Evolutionary conservation across 2,797 vertebrate genomes (phyloP).

Genomic region (Hipposideros larvatus): DNA sequence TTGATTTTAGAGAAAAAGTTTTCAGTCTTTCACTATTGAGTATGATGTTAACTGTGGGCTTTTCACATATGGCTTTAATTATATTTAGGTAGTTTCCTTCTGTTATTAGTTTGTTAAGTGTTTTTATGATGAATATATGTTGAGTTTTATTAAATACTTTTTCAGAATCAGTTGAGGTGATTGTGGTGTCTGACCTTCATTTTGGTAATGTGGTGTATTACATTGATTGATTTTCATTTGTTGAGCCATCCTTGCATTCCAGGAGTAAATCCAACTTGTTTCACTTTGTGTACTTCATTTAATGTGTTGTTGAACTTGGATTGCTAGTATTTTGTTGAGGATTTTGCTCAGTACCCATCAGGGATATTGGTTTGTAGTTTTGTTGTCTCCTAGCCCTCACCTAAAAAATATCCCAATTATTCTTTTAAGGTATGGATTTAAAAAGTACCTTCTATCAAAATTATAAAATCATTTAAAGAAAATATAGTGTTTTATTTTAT

Average conservation of each 20-base stretch:
- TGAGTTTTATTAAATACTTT: not conserved
- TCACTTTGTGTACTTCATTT: not conserved
- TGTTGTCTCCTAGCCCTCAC: not conserved
- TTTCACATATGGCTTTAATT: not conserved
- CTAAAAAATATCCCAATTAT: not conserved
- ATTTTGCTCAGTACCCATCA: not conserved
- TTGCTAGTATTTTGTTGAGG: slow-evolving; percentile 7
- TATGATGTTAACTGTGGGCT: not conserved
- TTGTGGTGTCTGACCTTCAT: not conserved
- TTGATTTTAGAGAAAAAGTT: not conserved
- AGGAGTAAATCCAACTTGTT: not conserved
- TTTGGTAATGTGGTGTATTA: not conserved
- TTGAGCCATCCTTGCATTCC: not conserved
- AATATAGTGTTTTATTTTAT: not conserved
- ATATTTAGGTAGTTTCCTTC: not conserved
- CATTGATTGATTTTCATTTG: not conserved
- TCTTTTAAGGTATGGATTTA: not conserved
- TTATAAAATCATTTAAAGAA: not conserved
- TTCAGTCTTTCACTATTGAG: not conserved
- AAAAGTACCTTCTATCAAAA: not conserved
- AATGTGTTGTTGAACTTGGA: not conserved
- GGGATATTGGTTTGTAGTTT: not conserved
- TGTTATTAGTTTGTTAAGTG: not conserved
- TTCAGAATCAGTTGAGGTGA: not conserved
- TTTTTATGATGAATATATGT: not conserved